Evolutionary conservation across 2,888 invertebrate species (phyloP), one percentile per base, ranked within the genome.

Genomic region (Tenthredo notha): DNA sequence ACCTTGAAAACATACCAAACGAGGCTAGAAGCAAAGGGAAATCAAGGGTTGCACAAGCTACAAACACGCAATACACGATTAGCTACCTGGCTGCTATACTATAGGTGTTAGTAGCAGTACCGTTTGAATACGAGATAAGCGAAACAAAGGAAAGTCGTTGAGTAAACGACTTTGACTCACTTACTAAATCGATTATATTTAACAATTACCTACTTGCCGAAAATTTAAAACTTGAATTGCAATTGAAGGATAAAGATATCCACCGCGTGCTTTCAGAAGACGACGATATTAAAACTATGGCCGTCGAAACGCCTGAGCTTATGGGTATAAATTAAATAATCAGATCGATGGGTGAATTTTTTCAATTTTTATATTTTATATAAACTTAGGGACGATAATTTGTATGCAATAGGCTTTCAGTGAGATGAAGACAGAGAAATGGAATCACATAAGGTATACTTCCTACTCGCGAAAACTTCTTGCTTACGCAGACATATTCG

Each of bases 41-140:
- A 83, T 70, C 33, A 83, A 70, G 80, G 61, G 80, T 61, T 67
- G 50, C 83, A 67, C 50, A 12, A 70, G 25, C 47, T 47, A 67
- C 21, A n/a, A 83, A 83, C 83, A 83, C 83, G 83, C 83, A 65
- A 82, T 58, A 65, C n/a, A 65, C 54, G 54, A 75, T 21, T 77
- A 29, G 77, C 77, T 50, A 18, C 54, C 50, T 10, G 50, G 54
- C 74, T 47, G 77, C 77, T 43, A 37, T 33, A 25, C 21, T 75
- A 21, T 29, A 10, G 21, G 40, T 80, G 40, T 37, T 25, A 40
- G 40, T 61, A n/a, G 80, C 21, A 61, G 58, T 61, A 4, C 47
- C 29, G 61, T 15, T 61, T 61, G 61, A 33, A 40, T 80, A 40
- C 80, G 12, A 80, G 80, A 80, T 80, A 80, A 80, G 61, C 80